Evolutionary conservation across 1,140 invertebrate species (phyloP), one percentile per base, ranked within the genome.

Genomic region (Drosophila sturtevanti): DNA sequence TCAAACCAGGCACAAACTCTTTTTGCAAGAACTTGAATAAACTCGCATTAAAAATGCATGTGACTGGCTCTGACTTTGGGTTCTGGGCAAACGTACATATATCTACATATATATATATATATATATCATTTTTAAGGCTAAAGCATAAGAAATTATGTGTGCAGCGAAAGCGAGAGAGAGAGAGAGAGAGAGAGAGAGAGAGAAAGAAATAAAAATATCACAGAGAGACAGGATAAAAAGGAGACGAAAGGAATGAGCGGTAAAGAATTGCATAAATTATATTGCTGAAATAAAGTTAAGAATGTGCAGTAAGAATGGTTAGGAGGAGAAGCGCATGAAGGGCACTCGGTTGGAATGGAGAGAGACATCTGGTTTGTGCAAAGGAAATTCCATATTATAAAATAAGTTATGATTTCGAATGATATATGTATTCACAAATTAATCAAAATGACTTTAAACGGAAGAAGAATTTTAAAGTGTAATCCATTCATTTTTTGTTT

Each of bases 31-130:
- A 52, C 61, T 61, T 63, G 63, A 52, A 81, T 62, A 87, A 81
- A 72, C 59, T 77, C 60, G 73, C 82, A 79, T 89, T 79, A 87
- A 89, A 73, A 82, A 87, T 87, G 69, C 75, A 82, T 76, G 60
- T 10, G 35, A 63, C 41, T 48, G 41, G 9, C 41, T 48, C 41
- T 11, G 41, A 21, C n/a, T 21, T 18, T 48, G 41, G 16, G 16
- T 48, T 48, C 41, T 18, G 16, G 41, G 41, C 10, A 9, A 68
- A 75, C 55, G 54, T 31, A 31, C n/a, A 12, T 37, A 44, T 16
- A 5, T 74, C 61, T 58, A 68, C 56, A 41, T 61, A 67, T 73
- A 64, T 69, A 78, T 62, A 41, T 61, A 67, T 70, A 64, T 69
- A 78, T 68, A 75, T 65, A 69, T 54, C 72, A 76, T 44, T 68